Evolutionary conservation across 2,797 vertebrate species (phyloP), one percentile per base, ranked within the genome.

Genomic region (Molossus alvarezi): DNA sequence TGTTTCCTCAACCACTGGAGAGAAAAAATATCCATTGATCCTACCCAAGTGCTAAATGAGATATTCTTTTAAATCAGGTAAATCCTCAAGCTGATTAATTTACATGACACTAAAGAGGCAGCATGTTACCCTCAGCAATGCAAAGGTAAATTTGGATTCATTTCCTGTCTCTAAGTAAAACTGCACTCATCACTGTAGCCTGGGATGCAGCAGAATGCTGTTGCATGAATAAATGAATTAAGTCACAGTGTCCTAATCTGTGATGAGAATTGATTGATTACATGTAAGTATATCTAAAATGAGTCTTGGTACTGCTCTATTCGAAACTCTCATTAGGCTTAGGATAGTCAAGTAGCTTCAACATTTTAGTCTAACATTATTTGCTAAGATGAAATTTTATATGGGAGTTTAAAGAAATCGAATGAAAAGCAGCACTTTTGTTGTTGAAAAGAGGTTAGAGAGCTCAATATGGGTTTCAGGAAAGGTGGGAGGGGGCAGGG

Each of bases 51-150:
- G 7, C 5, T 69, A 55, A 94, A 11, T 75, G 55, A 93, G 69
- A 94, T 77, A 55, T 55, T 86, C 27, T 60, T 92, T 76, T 65
- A 71, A 81, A 76, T 14, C 12, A 51, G 53, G 3, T 58, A 64
- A 48, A 29, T 85, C 45, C 45, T 88, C 48, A 45, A 88, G 14
- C 23, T 53, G 27, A 76, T 45, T 88, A 48, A 95, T 89, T 89
- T 84, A 45, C 14, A 60, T 86, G 60, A 25, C 12, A n/a, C 41
- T 82, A 77, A 53, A 65, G 18, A 84, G 21, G 51, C 5, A 86
- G 17, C 5, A 20, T 76, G 17, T 37, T 71, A 33, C 69, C 75
- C 20, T 88, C 18, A 71, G n/a, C 77, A 96, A 69, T 53, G 18
- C 10, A 88, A 71, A 90, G 12, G 85, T 76, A 71, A 60, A 77